These are phyloP conservation scores for Bolinopsis microptera DNA, from an alignment of 37 sponge, comb jelly and placozoan species.

Conservation along the genomic window DNA sequence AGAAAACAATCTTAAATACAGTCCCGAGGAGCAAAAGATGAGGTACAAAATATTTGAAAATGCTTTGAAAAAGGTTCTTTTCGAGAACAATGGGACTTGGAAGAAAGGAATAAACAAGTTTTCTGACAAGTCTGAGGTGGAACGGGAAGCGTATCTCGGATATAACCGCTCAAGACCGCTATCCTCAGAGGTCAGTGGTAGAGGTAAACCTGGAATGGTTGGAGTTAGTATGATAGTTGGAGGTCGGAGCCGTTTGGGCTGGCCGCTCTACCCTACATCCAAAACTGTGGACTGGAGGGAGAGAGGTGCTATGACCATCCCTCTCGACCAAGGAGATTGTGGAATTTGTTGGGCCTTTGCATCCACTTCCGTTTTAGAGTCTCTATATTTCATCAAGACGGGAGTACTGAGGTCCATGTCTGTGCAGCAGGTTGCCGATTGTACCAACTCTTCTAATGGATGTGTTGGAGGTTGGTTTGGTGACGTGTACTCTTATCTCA, in stretches of 20 bases:
- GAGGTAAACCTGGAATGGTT: background rate
- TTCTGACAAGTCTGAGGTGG: background rate
- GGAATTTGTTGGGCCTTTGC: conserved; percentile 8
- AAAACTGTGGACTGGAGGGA: background rate
- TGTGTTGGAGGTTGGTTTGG: conserved; percentile 31
- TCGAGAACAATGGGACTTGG: background rate
- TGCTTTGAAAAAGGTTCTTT: background rate
- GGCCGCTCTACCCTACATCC: conserved; percentile 4
- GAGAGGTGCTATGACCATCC: background rate
- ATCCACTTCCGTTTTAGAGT: background rate
- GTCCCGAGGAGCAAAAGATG: background rate
- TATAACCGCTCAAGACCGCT: background rate
- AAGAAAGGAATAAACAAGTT: conserved; percentile 11
- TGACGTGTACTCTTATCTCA: background rate
- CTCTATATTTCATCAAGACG: background rate
- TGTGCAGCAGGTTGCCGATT: conserved; percentile 18
- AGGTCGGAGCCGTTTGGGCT: background rate
- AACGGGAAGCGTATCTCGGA: background rate
- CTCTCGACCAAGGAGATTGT: conserved; percentile 27
- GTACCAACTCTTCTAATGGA: background rate
- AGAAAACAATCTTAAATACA: background rate
- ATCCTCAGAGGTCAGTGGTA: background rate
- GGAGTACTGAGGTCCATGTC: background rate
- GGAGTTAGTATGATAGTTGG: background rate
- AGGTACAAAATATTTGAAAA: background rate